Base-by-base conservation (phyloP, 1,140 invertebrate species). In the Lethrus apterus region DNA sequence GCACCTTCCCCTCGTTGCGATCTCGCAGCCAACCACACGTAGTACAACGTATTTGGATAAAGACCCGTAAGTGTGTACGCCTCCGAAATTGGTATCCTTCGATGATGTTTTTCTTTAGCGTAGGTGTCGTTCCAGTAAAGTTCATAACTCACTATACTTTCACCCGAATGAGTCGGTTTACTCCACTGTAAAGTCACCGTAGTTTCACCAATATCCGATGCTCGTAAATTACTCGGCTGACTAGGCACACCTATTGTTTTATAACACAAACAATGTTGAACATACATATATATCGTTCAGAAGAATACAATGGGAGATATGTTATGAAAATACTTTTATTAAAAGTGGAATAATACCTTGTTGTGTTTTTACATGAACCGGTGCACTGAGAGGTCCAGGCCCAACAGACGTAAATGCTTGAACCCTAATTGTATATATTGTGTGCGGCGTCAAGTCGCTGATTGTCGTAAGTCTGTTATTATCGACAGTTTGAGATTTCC, bases 111-210 rank as follows among this genome's bases (percentile, higher is more conserved):
- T 59, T 78, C 75, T 76, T 89, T 87, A 7, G 88, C 86, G 59
- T 90, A 93, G 15, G 93, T 95, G 64, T 97, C 93, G 70, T 97
- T 97, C 88, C 90, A 97, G 62, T 96, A 97, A 2, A 98, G 74
- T 71, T 94, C 91, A 71, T 97, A 98, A 58, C 87, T 89, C 30
- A 91, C 80, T 63, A 97, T 93, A 67, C 85, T 90, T 66, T 94
- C 90, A 41, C 86, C 85, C 42, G 88, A 85, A 72, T 93, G 89
- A 52, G 82, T 76, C 10, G 94, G 93, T 60, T 84, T 81, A 41
- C 78, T 83, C 94, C 94, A 98, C 55, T 83, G 81, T 55, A 98
- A 74, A 43, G 83, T 85, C 33, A 95, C 87, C 40, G 81, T 78
- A 19, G 83, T 88, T 65, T 89, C 84, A 43, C 84, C 85, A 41